These are phyloP conservation scores for Capromys pilorides DNA, from an alignment of 2,797 vertebrate genomes.

Conservation along the genomic window DNA sequence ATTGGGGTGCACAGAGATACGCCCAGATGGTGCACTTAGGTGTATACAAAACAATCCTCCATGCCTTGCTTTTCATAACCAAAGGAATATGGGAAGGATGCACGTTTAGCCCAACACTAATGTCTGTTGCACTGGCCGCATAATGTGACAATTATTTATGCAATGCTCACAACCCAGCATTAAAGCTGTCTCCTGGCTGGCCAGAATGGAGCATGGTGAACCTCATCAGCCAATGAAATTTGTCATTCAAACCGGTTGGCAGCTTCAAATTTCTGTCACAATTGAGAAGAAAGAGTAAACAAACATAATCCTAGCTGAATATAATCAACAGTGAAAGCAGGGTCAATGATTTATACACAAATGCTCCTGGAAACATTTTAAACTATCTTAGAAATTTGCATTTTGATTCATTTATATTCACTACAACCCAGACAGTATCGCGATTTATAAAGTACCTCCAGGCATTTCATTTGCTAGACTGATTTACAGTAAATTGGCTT, in stretches of 20 bases:
- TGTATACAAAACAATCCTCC: not conserved
- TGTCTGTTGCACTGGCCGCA: not conserved
- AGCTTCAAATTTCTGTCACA: conserved; percentile 61
- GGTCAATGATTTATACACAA: conserved; percentile 67
- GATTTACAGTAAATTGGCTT: conserved; percentile 73
- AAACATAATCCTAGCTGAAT: conserved; percentile 67
- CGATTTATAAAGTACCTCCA: conserved; percentile 63
- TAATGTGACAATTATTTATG: conserved; percentile 19
- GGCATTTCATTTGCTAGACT: conserved; percentile 74
- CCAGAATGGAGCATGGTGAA: not conserved
- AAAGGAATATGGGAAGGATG: not conserved
- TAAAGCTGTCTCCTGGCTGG: conserved; percentile 9
- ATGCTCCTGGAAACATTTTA: conserved; percentile 69
- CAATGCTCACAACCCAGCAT: not conserved
- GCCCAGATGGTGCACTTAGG: not conserved
- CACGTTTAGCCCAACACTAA: conserved; percentile 1
- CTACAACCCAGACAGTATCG: conserved; percentile 59
- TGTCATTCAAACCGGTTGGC: conserved; percentile 49
- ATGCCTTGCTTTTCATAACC: not conserved
- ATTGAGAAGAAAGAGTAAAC: conserved; percentile 51
- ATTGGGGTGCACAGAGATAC: not conserved
- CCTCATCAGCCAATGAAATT: conserved; percentile 32
- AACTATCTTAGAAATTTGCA: conserved; percentile 53
- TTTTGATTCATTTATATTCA: conserved; percentile 70
- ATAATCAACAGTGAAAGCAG: conserved; percentile 67